Evolutionary conservation across 2,113 vertebrate species (phyloP), one percentile per base, ranked within the genome.

Genomic region (Nipponia nippon): DNA sequence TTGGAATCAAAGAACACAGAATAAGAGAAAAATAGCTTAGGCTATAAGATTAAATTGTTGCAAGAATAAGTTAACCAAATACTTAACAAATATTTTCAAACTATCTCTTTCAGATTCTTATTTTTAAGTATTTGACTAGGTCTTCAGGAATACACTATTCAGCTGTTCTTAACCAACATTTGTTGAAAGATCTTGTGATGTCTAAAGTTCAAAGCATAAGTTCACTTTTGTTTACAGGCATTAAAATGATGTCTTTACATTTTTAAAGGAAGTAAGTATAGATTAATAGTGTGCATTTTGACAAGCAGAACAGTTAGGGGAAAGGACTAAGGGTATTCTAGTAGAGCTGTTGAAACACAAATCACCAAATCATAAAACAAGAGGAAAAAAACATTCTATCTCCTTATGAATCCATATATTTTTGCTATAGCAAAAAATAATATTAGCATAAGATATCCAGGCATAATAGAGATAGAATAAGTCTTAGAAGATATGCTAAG

Each of bases 401-500:
- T 88, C 16, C 18, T 95, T 42, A 56, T 82, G 66, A 94, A 94
- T 93, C 17, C 40, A 61, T 62, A 25, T 85, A 34, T 12, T 53
- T 96, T 93, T 55, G 66, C 38, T 93, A 58, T 9, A 77, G 29
- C 0, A 10, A 50, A 93, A 94, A 55, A 93, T 89, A 97, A 93
- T 90, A 34, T 78, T 75, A 56, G 44, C 30, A 46, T 96, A 95
- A 93, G 36, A 46, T 92, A 95, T 95, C 9, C 40, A 83, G 78
- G 83, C 53, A 89, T 82, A 93, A 83, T 76, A 81, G 85, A 72
- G 53, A 77, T 40, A 75, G 34, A 95, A 42, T 77, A 87, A 94
- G 40, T 65, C 65, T 91, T 96, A 56, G 69, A 97, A 97, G 94
- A 93, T 84, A 93, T 89, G 96, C 71, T 95, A 95, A 89, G 81